These are phyloP conservation scores for Siniperca undulata DNA, from an alignment of 2,797 vertebrate genomes.

Conservation along the genomic window DNA sequence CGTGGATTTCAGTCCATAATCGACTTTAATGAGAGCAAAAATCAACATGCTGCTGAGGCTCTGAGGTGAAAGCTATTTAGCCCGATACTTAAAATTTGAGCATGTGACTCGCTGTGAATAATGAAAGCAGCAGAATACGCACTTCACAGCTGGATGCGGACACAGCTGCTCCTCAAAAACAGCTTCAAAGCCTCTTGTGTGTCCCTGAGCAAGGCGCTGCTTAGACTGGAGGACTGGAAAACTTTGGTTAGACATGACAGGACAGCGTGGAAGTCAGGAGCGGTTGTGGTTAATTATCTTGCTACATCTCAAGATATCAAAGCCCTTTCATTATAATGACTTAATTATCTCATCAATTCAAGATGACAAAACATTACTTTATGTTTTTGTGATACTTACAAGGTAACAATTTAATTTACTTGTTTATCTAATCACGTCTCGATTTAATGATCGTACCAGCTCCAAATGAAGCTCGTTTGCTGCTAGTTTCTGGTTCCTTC, in stretches of 20 bases:
- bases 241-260: background rate
- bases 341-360: too few species aligned
- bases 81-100: background rate
- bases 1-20: background rate
- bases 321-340: too few species aligned
- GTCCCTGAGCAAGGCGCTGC: background rate
- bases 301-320: too few species aligned
- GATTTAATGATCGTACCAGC: too few species aligned
- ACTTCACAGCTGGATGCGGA: background rate
- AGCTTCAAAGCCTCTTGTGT: too few species aligned
- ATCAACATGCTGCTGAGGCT: background rate
- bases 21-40: background rate
- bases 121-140: background rate
- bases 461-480: too few species aligned
- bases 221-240: background rate
- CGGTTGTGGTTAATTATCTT: background rate
- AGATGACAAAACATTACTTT: background rate
- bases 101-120: background rate
- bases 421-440: too few species aligned
- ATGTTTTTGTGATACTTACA: background rate
- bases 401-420: too few species aligned
- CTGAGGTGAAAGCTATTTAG: too few species aligned
- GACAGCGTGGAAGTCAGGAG: background rate
- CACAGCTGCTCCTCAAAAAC: background rate
- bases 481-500: too few species aligned